These are phyloP conservation scores for Crocuta crocuta DNA, from an alignment of 2,113 vertebrate genomes.

Conservation along the genomic window DNA sequence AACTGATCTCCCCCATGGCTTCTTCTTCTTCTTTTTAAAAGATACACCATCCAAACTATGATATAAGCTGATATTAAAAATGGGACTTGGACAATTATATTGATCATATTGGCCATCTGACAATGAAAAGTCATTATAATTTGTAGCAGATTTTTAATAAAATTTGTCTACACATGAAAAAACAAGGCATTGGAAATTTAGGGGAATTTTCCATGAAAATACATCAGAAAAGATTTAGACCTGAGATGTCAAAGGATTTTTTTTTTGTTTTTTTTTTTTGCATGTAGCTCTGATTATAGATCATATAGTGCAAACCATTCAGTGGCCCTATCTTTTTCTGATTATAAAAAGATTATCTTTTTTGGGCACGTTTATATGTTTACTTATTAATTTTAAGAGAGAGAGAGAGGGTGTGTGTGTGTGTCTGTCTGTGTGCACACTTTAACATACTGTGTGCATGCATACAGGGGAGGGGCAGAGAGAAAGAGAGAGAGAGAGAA, in stretches of 20 bases:
- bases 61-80: constrained; percentile 16
- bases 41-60: neutral
- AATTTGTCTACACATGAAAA: neutral
- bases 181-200: neutral
- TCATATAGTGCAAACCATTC: neutral
- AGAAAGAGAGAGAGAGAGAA: too few species aligned
- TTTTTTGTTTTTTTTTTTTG: neutral
- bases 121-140: neutral
- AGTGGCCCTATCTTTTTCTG: neutral
- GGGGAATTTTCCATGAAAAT: neutral
- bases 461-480: too few species aligned
- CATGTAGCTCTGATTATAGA: neutral
- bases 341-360: neutral
- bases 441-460: too few species aligned
- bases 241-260: neutral
- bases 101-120: neutral
- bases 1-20: neutral
- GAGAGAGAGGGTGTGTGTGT: too few species aligned
- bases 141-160: constrained; percentile 16
- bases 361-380: too few species aligned
- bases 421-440: too few species aligned
- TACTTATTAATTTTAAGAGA: too few species aligned
- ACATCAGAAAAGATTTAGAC: neutral
- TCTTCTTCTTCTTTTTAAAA: neutral
- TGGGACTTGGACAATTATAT: neutral